Base-by-base conservation (phyloP, 1,140 invertebrate genomes). In the Nymphalis io region DNA sequence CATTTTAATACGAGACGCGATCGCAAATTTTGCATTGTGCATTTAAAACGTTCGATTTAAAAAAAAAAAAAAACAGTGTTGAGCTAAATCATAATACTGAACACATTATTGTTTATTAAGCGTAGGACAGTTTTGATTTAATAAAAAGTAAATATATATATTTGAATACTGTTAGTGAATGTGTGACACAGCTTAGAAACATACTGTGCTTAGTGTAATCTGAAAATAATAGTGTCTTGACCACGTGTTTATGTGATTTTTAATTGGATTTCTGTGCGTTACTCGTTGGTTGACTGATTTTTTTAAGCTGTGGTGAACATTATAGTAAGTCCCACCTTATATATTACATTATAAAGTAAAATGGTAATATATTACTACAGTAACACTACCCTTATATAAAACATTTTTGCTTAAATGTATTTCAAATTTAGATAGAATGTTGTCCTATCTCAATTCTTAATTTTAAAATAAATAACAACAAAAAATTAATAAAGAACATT, bases 1-100 rank as follows among this genome's bases (percentile, higher is more conserved):
- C 57, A 62, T 68, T 66, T 51, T 59, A 59, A 65, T 12, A 27
- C 51, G 51, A 33, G 18, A 60, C 58, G 42, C 70, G 75, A 72
- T 74, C 70, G 68, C 27, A 63, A 72, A 51, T 39, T 44, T 57
- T 68, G 59, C 42, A 62, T 23, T 63, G 40, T 61, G 53, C 23
- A 66, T 59, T 58, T 62, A 21, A 48, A 65, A 33, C 15, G 15
- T 42, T 15, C 12, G 15, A n/a, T n/a, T 42, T 15, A 18, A 21
- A 20, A 51, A 46, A 46, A 11, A 11, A 46, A 46, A 46, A 51
- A 51, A 12, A 51, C 12, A 15, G 44, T 46, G 44, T 2, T 46
- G 2, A 5, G 27, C 27, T 33, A 33, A 51, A 20, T 51, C 20
- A 21, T 20, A 20, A 20, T 51, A 20, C 20, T 21, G 3, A 51